A percentile compares a stretch with the other conserved stretches of the same genome.
phyloP scores from a whole-genome alignment of 2,797 vertebrate species.

The Falco peregrinus region DNA sequence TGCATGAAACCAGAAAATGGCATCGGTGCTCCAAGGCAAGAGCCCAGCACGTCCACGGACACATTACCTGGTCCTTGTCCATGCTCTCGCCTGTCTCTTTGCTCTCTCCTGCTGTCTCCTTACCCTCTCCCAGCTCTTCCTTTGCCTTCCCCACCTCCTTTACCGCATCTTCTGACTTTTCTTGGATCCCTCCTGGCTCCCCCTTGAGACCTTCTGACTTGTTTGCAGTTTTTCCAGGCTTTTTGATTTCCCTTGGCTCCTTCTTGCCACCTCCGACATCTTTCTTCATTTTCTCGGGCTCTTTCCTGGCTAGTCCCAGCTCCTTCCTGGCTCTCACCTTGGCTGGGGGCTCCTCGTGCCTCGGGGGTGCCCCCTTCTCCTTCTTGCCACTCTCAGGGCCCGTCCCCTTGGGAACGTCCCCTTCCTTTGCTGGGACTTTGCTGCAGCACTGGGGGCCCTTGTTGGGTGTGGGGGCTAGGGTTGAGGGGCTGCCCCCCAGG shows the following conservation, averaged over 20 bases:
- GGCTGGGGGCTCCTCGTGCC: neutral
- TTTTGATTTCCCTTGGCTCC: neutral
- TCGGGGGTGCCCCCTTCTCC: neutral
- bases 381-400: neutral
- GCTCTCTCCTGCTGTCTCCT: neutral
- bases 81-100: neutral
- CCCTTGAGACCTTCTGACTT: neutral
- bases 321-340: neutral
- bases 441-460: neutral
- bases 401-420: neutral
- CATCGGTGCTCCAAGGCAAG: neutral
- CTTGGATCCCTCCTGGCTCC: neutral
- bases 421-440: neutral
- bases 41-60: rapidly evolving
- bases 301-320: neutral
- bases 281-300: neutral
- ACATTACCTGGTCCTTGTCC: conserved; percentile 63
- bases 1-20: neutral
- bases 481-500: rapidly evolving
- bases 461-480: neutral
- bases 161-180: neutral
- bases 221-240: neutral
- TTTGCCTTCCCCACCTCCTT: neutral
- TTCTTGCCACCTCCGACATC: neutral
- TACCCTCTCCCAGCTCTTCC: neutral